Evolutionary conservation across 2,797 vertebrate species (phyloP).

Genomic region (Synaphobranchus kaupii): DNA sequence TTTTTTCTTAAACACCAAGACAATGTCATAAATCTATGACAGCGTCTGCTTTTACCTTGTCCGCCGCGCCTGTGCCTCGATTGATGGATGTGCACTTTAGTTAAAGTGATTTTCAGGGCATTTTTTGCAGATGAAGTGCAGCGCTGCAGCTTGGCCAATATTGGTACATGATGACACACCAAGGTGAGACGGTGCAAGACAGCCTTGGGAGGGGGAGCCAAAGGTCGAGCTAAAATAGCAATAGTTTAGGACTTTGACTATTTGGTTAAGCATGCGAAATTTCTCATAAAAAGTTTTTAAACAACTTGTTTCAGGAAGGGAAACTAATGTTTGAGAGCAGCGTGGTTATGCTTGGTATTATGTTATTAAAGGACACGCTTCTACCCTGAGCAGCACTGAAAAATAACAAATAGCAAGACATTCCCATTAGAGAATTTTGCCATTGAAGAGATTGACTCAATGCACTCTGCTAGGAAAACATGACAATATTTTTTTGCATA

Average conservation of each 20-base stretch:
- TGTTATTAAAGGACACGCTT: background rate
- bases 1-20: constrained; percentile 20
- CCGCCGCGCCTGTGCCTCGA: background rate
- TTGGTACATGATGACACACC: constrained; percentile 46
- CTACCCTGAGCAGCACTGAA: constrained; percentile 10
- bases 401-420: constrained; percentile 15
- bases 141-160: constrained; percentile 32
- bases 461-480: constrained; percentile 17
- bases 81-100: constrained; percentile 35
- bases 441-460: constrained; percentile 5
- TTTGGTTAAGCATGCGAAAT: background rate
- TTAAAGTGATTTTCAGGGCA: constrained; percentile 32
- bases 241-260: background rate
- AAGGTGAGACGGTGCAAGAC: constrained; percentile 29
- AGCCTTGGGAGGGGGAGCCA: constrained; percentile 19
- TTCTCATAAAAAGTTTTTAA: background rate
- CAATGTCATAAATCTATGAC: constrained; percentile 33
- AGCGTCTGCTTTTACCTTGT: constrained; percentile 10
- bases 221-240: constrained; percentile 37
- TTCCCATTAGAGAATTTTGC: background rate
- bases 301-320: background rate
- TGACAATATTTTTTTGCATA: constrained; percentile 13
- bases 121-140: constrained; percentile 35
- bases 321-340: background rate
- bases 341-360: background rate